Conservation (phyloP, 2,888 invertebrate genomes). For the Globia sparganii region DNA sequence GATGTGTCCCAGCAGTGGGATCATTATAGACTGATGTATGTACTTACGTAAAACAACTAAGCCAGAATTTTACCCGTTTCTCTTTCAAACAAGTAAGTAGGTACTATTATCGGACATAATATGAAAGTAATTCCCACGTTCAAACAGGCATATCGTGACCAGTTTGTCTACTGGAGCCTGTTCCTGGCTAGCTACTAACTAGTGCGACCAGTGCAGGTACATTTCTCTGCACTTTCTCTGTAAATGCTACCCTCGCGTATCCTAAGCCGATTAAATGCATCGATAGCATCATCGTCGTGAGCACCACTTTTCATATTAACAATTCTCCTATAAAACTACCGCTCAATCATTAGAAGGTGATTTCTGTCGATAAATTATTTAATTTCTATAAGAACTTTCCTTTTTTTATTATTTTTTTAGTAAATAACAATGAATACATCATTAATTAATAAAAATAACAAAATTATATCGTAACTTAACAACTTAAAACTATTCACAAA, state of each 20-base stretch:
- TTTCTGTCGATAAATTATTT: constrained; percentile 5
- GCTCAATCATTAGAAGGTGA: constrained; percentile 13
- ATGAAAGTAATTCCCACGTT: constrained; percentile 74
- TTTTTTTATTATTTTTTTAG: neutral
- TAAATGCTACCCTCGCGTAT: constrained; percentile 48
- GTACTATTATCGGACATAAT: constrained; percentile 50
- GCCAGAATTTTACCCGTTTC: constrained; percentile 23
- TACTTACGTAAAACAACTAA: constrained; percentile 20
- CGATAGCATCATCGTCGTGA: constrained; percentile 30
- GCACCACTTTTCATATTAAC: constrained; percentile 26
- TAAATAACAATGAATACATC: neutral
- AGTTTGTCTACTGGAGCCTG: constrained; percentile 72
- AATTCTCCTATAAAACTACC: constrained; percentile 29
- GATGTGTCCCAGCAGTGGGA: neutral
- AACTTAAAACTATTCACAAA: neutral
- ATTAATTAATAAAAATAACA: neutral
- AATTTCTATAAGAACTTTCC: neutral
- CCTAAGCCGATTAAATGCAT: constrained; percentile 51
- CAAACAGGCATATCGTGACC: constrained; percentile 76
- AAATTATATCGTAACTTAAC: neutral
- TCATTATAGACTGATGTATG: neutral
- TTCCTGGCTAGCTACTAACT: constrained; percentile 61
- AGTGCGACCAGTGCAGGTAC: constrained; percentile 45
- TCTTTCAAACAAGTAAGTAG: constrained; percentile 49
- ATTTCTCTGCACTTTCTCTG: constrained; percentile 79